Evolutionary conservation across 1,140 invertebrate genomes (phyloP), one percentile per base, ranked within the genome.

Genomic region (Pectinophora gossypiella): DNA sequence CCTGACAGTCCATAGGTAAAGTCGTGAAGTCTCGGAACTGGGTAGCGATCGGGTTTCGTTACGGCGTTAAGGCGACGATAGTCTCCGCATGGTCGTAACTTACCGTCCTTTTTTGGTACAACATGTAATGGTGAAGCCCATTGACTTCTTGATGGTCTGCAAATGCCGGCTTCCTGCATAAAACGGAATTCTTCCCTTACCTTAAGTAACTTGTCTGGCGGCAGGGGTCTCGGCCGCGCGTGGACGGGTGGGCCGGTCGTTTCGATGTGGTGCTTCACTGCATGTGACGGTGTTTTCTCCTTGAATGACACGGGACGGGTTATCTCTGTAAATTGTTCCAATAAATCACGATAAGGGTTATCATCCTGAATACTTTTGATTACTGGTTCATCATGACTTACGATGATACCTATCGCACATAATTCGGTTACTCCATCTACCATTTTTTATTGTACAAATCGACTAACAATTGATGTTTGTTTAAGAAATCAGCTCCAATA

Each of bases 121-220:
- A 87, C 56, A 43, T 85, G 71, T 13, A 84, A 18, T 15, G 54
- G 74, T 19, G 59, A 71, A 2, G 79, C 67, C 79, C 79, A 88
- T 13, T 48, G 20, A 35, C 48, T 47, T 32, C 51, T 51, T 1
- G 43, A 47, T 32, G 48, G 44, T 10, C 49, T 38, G 27, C 35
- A 51, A 15, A 51, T 51, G 3, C 54, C 54, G 4, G 42, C 10
- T 21, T 45, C 42, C 6, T 20, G 36, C 54, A 56, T 56, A 12
- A 36, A 16, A 1, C 13, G 1, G 36, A 56, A 56, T 23, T 49
- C 47, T 18, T 56, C 27, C 22, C 38, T 56, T 0, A 20, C 40
- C 13, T 19, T 45, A 10, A 15, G 9, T 12, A 43, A 49, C 18
- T 23, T 48, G 13, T 48, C 53, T 20, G 53, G 53, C 7, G 53